Conservation (phyloP, 2,797 vertebrate species). For the Halcyon smyrnensis region DNA sequence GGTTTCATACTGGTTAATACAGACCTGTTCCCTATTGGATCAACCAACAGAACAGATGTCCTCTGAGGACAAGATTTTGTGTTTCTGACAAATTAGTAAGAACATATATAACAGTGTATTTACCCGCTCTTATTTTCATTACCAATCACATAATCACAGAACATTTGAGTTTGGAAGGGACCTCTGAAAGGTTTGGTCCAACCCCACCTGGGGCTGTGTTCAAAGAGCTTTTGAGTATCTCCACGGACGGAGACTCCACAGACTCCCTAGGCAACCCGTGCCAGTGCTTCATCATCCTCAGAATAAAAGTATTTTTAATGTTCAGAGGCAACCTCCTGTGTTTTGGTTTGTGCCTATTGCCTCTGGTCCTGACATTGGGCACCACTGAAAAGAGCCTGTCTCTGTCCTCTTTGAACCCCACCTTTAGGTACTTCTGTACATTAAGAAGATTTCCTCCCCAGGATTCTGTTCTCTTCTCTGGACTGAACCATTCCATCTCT, state of each 20-base stretch:
- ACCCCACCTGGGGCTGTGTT: no score
- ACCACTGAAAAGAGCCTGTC: no score
- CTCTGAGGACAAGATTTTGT: neutral
- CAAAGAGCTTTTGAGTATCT: no score
- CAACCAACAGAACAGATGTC: neutral
- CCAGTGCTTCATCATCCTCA: neutral
- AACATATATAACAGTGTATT: rapidly evolving
- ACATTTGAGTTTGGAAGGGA: no score
- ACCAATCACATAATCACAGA: neutral
- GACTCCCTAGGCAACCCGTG: no score
- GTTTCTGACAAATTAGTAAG: neutral
- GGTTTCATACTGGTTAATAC: neutral
- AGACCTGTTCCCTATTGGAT: neutral
- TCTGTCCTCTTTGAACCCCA: no score
- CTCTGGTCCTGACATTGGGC: neutral
- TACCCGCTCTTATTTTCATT: neutral
- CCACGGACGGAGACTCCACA: no score
- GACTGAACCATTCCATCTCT: neutral
- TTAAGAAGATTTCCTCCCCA: neutral
- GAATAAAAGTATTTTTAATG: neutral
- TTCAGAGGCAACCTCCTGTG: neutral
- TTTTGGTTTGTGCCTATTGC: neutral
- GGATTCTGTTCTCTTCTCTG: neutral
- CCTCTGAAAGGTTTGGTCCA: no score
- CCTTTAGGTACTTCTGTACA: no score